Base-by-base conservation (phyloP, 2,113 vertebrate genomes). In the Carassius gibelio region DNA sequence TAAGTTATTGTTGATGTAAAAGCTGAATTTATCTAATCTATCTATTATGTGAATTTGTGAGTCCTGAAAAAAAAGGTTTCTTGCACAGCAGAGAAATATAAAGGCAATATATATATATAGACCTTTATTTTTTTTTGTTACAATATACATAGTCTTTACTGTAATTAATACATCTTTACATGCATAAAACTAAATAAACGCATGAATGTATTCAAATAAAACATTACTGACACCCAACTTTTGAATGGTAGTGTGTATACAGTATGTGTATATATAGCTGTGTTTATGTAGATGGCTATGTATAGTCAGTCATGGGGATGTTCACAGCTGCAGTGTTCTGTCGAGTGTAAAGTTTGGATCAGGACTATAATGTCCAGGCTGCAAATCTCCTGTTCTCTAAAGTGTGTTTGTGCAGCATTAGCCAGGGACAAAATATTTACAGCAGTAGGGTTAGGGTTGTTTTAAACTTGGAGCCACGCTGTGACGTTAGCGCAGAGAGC, bases 391-490 rank as follows among this genome's bases (percentile, higher is more conserved):
- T 75, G 79, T 45, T 61, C n/a, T 80, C 84, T 36, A 59, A 74
- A 87, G 85, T 83, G 77, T 86, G 84, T 88, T 85, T 79, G 88
- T 76, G 85, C 19, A 82, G 79, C 50, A 23, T 81, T 66, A 57
- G 77, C 80, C 66, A 71, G 55, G 78, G 75, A 82, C 85, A 89
- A 87, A 84, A 86, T 87, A 89, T 89, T 83, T 87, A 87, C 83
- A 11, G n/a, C 50, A 52, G 42, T 78, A 75, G 10, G n/a, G 21
- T 50, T 23, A 23, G 21, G 19, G 82, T 84, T 82, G 82, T 77
- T 79, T 82, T 83, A 85, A 83, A 83, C 80, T 64, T 50, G 61
- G 76, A 75, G 61, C 61, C 71, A 69, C 21, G 19, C 19, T 83
- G 74, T 64, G 78, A 82, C 48, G 45, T 83, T 77, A 30, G 74